Base-by-base conservation (phyloP, 2,113 vertebrate species). In the Astur gentilis region DNA sequence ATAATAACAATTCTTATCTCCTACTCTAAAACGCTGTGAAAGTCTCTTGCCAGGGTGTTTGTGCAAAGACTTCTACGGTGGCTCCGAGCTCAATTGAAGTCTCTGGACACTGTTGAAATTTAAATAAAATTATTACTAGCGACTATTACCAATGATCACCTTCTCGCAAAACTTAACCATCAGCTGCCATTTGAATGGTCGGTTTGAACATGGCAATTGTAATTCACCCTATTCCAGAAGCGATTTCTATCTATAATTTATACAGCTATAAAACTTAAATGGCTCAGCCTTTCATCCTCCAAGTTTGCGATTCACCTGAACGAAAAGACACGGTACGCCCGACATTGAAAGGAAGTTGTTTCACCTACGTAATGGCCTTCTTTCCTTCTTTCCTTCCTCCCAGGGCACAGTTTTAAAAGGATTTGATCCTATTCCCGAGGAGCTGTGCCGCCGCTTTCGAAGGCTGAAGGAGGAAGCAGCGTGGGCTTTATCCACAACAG, bases 221-320 rank as follows among this genome's bases (percentile, higher is more conserved):
- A 88, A 95, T 88, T 91, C 86, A 19, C 54, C 64, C 38, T 64
- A 10, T 64, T 96, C 81, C 84, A 88, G 52, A 80, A 96, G 85
- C 21, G 55, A 93, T 87, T 93, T 69, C 87, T 67, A 90, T 90
- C 93, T 91, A 70, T 86, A 91, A 96, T 93, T 88, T 90, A 96
- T 47, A 87, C 11, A 17, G 50, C 71, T 83, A 70, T 95, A 73
- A 95, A 87, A 96, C 66, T 70, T 70, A 88, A 96, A 91, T 77
- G 50, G 45, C 49, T 81, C 69, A 71, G 67, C 75, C 54, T 73
- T 88, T 70, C 84, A 65, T 86, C 64, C n/a, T 70, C 34, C 3
- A 9, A 72, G 84, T 57, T 77, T 72, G 73, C 1, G 8, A 76
- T 85, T 83, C 90, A 95, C 83, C 83, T 58, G 83, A 65, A 77